Conservation (phyloP, 2,888 invertebrate genomes). For the Seira musarum region DNA sequence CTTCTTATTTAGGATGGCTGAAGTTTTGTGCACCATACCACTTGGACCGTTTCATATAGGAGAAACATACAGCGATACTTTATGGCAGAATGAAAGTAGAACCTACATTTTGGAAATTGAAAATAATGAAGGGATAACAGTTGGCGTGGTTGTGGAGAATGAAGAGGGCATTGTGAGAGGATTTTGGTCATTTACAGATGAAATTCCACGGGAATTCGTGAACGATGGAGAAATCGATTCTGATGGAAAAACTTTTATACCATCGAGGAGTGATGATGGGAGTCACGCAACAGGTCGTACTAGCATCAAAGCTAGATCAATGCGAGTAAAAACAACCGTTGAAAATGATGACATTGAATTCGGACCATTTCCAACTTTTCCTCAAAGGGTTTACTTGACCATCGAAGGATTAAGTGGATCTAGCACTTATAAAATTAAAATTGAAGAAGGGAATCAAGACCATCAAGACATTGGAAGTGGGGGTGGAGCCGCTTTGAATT, state of each 20-base stretch:
- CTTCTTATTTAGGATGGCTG: constrained; percentile 43
- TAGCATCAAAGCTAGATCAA: too few species aligned
- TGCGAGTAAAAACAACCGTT: too few species aligned
- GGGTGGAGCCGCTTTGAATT: too few species aligned
- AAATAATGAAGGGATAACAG: constrained; percentile 32
- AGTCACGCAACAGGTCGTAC: background rate
- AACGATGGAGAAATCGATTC: constrained; percentile 18
- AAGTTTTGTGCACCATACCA: constrained; percentile 52
- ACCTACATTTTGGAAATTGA: constrained; percentile 48
- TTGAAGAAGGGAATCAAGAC: background rate
- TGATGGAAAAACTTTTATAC: constrained; percentile 22
- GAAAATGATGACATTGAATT: background rate
- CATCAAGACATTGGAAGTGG: too few species aligned
- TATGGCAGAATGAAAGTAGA: constrained; percentile 42
- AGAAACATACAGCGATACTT: constrained; percentile 25
- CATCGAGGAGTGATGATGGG: background rate
- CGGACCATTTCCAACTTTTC: background rate
- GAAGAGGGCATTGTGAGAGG: constrained; percentile 1
- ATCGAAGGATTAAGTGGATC: background rate
- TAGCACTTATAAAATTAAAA: background rate
- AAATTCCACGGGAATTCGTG: constrained; percentile 1
- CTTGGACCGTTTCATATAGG: constrained; percentile 32
- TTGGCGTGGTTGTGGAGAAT: constrained; percentile 31
- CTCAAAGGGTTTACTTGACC: background rate
- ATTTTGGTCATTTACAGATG: constrained; percentile 16